A percentile compares a stretch with the other conserved stretches of the same genome.
Conservation (phyloP, 2,797 vertebrate genomes). For the Falco columbarius region DNA sequence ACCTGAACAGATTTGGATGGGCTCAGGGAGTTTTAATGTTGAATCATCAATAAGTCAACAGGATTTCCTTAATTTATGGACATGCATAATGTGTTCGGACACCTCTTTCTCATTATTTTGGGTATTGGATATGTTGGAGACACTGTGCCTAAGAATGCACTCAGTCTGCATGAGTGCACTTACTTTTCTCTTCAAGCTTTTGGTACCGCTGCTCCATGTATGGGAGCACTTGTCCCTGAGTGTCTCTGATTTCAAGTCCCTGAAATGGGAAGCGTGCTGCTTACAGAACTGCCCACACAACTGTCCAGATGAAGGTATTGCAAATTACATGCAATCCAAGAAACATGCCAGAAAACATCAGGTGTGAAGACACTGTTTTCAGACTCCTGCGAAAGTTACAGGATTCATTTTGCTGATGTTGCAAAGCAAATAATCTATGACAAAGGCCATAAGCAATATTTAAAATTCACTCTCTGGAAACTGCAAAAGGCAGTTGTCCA, state of each 20-base stretch:
- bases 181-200: background rate
- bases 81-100: background rate
- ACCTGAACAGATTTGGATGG: background rate
- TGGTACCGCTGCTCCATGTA: background rate
- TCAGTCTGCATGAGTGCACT: background rate
- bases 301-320: background rate
- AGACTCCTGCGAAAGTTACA: background rate
- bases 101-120: background rate
- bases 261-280: background rate
- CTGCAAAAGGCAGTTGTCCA: background rate
- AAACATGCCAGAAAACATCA: background rate
- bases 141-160: background rate
- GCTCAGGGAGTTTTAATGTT: background rate
- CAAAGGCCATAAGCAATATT: background rate
- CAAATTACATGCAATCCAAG: background rate
- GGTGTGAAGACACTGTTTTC: background rate
- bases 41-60: background rate
- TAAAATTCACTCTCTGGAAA: background rate
- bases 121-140: background rate
- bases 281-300: background rate
- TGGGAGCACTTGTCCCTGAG: rapidly evolving
- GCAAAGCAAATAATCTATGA: background rate
- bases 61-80: background rate
- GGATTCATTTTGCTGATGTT: background rate
- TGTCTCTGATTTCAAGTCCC: background rate